Conservation (phyloP, 2,888 invertebrate genomes). For the Synergus japonicus region DNA sequence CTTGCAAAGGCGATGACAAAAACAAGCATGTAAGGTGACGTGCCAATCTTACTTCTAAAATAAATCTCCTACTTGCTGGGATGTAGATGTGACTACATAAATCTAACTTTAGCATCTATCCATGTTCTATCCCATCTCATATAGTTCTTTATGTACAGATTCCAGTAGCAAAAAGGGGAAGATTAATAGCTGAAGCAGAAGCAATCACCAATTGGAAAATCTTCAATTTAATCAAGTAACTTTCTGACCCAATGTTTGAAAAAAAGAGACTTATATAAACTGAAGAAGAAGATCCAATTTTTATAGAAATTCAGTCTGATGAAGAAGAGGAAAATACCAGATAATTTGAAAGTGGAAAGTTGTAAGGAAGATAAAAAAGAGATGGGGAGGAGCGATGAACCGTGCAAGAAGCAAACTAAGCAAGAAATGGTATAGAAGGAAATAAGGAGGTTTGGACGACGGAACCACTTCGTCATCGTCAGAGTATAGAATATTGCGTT, state of each 20-base stretch:
- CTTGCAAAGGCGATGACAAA: not conserved
- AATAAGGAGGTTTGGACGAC: constrained; percentile 49
- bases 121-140: not conserved
- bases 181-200: not conserved
- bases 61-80: not conserved
- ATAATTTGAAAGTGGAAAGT: too few species aligned
- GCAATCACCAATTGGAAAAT: not conserved
- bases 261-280: too few species aligned
- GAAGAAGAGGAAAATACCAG: too few species aligned
- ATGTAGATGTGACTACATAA: not conserved
- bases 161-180: not conserved
- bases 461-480: constrained; percentile 64
- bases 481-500: constrained; percentile 61
- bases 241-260: too few species aligned
- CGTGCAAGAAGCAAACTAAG: constrained; percentile 37
- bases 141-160: not conserved
- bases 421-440: constrained; percentile 53
- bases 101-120: not conserved
- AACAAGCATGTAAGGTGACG: not conserved
- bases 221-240: not conserved
- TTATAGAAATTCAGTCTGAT: too few species aligned
- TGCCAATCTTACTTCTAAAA: constrained; percentile 13
- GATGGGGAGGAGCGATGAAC: constrained; percentile 36
- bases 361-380: constrained; percentile 13
- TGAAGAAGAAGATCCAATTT: too few species aligned